Conservation (phyloP, 2,797 vertebrate genomes). For the Pelobates cultripes region DNA sequence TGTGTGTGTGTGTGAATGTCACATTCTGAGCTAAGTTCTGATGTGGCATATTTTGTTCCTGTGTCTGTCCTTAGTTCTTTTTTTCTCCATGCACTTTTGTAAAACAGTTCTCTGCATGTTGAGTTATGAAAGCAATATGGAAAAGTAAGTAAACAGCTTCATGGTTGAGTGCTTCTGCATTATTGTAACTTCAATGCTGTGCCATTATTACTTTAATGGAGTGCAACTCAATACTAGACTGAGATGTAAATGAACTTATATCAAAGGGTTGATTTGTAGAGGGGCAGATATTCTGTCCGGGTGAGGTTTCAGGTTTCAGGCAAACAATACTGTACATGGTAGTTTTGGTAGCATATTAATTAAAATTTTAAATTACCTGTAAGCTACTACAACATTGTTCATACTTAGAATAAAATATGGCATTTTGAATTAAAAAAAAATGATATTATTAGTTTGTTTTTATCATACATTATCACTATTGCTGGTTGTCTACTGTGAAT, state of each 20-base stretch:
- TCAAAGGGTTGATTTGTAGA: constrained; percentile 46
- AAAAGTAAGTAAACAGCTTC: constrained; percentile 33
- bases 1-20: background rate
- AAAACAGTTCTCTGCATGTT: background rate
- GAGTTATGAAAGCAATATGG: constrained; percentile 12
- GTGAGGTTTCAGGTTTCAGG: constrained; percentile 26
- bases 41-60: background rate
- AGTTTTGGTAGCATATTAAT: background rate
- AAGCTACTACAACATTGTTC: too few relatives aligned
- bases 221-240: constrained; percentile 43
- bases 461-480: too few relatives aligned
- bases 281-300: constrained; percentile 24
- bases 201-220: constrained; percentile 47
- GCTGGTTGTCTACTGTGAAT: too few relatives aligned
- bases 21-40: background rate
- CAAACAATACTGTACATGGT: constrained; percentile 5
- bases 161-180: constrained; percentile 35
- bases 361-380: too few relatives aligned
- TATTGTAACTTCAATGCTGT: constrained; percentile 32
- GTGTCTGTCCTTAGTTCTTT: background rate
- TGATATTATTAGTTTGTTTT: too few relatives aligned
- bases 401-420: too few relatives aligned
- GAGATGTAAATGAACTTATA: constrained; percentile 40
- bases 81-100: background rate
- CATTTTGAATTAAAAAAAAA: too few relatives aligned